Percentiles rank a stretch among this genome's conserved stretches.
phyloP scores from a whole-genome alignment of 2,797 vertebrate species.

The Girardinus metallicus region DNA sequence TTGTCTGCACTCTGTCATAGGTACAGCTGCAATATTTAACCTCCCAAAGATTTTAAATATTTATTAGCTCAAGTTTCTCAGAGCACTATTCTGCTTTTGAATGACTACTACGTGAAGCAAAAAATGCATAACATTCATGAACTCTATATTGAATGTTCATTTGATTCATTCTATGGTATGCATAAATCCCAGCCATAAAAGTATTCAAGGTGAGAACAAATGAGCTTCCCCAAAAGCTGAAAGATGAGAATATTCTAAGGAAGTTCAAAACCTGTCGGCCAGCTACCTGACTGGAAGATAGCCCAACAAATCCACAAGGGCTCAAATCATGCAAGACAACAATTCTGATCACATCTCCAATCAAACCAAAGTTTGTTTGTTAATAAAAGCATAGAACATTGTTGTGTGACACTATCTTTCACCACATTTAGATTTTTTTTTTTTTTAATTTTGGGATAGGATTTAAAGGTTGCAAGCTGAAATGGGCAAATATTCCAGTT shows the following conservation, averaged over 20 bases:
- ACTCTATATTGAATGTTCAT: background rate
- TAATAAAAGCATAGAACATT: background rate
- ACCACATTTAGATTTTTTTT: background rate
- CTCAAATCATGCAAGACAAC: background rate
- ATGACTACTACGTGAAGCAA: background rate
- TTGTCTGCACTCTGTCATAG: constrained; percentile 6
- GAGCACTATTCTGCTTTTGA: background rate
- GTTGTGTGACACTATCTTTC: background rate
- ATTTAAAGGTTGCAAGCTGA: background rate
- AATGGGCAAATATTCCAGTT: background rate
- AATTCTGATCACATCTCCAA: background rate
- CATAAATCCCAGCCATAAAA: background rate
- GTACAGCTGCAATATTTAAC: background rate
- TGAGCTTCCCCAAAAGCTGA: background rate
- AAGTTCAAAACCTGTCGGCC: background rate
- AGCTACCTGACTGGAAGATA: background rate
- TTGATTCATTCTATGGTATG: background rate
- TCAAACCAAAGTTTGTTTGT: background rate
- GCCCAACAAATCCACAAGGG: background rate
- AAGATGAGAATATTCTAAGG: background rate
- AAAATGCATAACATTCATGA: background rate
- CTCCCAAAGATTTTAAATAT: background rate
- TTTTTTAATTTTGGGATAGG: background rate
- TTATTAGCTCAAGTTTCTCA: background rate
- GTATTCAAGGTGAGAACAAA: background rate